These are phyloP conservation scores for Anthopleura xanthogrammica DNA, from an alignment of 92 coral and sea anemone species.

Conservation along the genomic window DNA sequence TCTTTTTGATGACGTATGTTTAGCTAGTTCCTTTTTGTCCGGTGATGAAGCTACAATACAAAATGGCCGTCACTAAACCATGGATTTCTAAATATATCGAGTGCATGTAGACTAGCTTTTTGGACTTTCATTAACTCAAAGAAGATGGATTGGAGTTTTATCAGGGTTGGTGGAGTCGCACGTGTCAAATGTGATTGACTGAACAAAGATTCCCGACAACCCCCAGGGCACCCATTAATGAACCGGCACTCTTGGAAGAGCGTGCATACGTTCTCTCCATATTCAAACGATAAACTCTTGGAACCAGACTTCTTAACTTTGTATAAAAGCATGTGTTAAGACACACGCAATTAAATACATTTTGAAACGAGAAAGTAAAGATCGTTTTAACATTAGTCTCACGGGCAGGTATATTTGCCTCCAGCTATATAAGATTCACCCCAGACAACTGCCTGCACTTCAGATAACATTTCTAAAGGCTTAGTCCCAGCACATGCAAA, in stretches of 20 bases:
- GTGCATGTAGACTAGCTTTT: not conserved
- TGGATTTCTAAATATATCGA: not conserved
- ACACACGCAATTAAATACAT: not conserved
- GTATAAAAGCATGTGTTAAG: not conserved
- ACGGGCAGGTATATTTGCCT: not conserved
- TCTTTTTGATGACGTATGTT: not conserved
- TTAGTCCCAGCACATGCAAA: not conserved
- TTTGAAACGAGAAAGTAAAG: not conserved
- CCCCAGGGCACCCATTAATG: conserved; percentile 14
- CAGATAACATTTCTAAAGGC: not conserved
- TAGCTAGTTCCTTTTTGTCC: not conserved
- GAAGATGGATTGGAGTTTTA: not conserved
- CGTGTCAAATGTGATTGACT: not conserved
- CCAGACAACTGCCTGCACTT: not conserved
- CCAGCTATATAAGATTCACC: not conserved
- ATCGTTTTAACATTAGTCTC: not conserved
- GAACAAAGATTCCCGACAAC: conserved; percentile 3
- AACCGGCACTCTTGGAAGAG: conserved; percentile 6
- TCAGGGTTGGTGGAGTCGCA: conserved; percentile 5
- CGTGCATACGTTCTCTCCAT: not conserved
- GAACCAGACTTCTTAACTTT: not conserved
- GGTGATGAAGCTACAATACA: too few species aligned
- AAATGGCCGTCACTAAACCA: too few species aligned
- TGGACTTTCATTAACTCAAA: not conserved
- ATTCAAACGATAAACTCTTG: not conserved